Base-by-base conservation (phyloP, 2,113 vertebrate species). In the Erpornis zantholeuca region DNA sequence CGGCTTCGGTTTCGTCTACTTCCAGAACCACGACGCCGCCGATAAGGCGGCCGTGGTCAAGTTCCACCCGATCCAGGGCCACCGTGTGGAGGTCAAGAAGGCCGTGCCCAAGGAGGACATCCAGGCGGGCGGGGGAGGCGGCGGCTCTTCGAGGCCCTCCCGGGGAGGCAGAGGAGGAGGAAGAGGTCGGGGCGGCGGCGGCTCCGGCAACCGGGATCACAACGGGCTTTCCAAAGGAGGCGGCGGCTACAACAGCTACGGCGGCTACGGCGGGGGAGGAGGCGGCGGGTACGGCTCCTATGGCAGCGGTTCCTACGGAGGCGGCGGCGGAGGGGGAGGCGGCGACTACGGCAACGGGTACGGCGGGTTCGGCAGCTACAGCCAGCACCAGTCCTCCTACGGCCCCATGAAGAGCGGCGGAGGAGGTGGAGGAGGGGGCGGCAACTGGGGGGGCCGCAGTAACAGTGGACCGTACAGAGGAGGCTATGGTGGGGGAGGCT, bases 1-100 rank as follows among this genome's bases (percentile, higher is more conserved):
- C 3, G 99, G 99, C n/a, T 99, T 99, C 94, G 99, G 99, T 90
- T 99, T 99, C 97, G 99, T 99, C 52, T 99, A 99, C 92, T 99
- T 99, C 88, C 98, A 98, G 81, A 99, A 98, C 66, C 98, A 99
- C 97, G 99, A 99, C 94, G 98, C 99, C 0, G 99, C 99, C 11
- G 99, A 99, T 75, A 99, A 99, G 95, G 98, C 98, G 21, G 99
- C 99, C 1, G 99, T 99, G 66, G 98, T 99, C n/a, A 99, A 99
- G 94, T 99, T 99, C 76, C 99, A 99, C 88, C 98, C 98, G 2
- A 98, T 99, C 75, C 99, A 99, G 68, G 99, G 99, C 96, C 98
- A 99, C 92, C 99, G 99, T 81, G 99, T 99, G 49, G 99, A 99
- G 94, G 99, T 99, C 56, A 99, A 99, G 97, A 99, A 99, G 75